These are phyloP conservation scores for Stylophora pistillata DNA, from an alignment of 64 coral and sea anemone genomes.

Conservation along the genomic window DNA sequence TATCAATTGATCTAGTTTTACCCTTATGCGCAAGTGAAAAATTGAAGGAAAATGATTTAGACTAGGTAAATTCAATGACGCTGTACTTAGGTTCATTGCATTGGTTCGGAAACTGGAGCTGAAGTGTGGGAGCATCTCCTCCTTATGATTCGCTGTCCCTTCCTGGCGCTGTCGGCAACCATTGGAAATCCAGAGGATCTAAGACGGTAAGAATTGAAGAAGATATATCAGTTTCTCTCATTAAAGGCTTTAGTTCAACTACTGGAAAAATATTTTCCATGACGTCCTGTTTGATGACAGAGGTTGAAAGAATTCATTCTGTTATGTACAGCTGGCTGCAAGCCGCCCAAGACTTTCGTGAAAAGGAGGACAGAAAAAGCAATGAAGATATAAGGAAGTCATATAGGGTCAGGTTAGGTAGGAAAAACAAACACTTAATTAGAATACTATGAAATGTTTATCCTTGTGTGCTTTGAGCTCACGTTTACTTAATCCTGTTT, in stretches of 20 bases:
- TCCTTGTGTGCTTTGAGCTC: too few relatives aligned
- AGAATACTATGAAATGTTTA: too few relatives aligned
- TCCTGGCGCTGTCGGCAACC: constrained; percentile 77
- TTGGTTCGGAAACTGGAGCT: constrained; percentile 75
- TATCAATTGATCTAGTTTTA: too few relatives aligned
- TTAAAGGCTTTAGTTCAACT: not conserved
- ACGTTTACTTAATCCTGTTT: too few relatives aligned
- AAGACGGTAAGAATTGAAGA: not conserved
- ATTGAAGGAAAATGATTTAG: not conserved
- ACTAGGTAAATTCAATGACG: too few relatives aligned
- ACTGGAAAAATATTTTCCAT: not conserved
- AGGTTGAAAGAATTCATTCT: not conserved
- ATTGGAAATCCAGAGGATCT: constrained; percentile 5
- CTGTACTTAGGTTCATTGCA: constrained; percentile 41
- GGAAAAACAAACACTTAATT: not conserved
- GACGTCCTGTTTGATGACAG: too few relatives aligned
- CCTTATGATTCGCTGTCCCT: constrained; percentile 71
- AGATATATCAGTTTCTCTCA: not conserved
- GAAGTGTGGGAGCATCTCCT: constrained; percentile 88
- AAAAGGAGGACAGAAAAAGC: constrained; percentile 3
- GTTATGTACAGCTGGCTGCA: constrained; percentile 14
- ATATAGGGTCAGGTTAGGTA: constrained; percentile 33
- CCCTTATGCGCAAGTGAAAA: too few relatives aligned
- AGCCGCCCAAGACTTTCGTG: constrained; percentile 38
- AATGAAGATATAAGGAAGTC: constrained; percentile 1